These are phyloP conservation scores for Agrotis exclamationis DNA, from an alignment of 2,888 invertebrate genomes.

Conservation along the genomic window DNA sequence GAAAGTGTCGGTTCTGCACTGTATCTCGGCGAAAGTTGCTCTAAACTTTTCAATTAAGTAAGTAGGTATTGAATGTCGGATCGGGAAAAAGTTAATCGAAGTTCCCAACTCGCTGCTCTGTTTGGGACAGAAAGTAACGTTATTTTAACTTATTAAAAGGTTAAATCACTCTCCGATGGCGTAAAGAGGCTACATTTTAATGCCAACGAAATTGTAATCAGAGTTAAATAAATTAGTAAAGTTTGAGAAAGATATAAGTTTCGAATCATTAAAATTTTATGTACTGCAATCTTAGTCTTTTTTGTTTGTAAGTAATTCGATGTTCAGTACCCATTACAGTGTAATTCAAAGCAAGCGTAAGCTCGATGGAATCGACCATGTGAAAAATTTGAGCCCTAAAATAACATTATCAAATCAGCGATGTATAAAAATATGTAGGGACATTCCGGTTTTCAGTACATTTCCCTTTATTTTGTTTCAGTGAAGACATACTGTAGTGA, in stretches of 20 bases:
- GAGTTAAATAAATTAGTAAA: background rate
- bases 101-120: slow-evolving; percentile 66
- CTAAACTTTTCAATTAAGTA: slow-evolving; percentile 80
- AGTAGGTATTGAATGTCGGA: slow-evolving; percentile 75
- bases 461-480: slow-evolving; percentile 42
- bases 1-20: slow-evolving; percentile 56
- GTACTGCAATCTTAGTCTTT: too few species aligned
- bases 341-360: too few species aligned
- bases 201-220: background rate
- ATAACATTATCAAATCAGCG: slow-evolving; percentile 40
- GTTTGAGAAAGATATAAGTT: too few species aligned
- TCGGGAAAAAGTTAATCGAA: slow-evolving; percentile 76
- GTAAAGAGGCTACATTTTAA: slow-evolving; percentile 1
- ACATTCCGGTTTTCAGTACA: slow-evolving; percentile 55
- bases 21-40: slow-evolving; percentile 66
- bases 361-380: slow-evolving; percentile 10
- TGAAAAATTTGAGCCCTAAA: slow-evolving; percentile 14
- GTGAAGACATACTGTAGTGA: slow-evolving; percentile 45
- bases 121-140: slow-evolving; percentile 61
- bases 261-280: too few species aligned
- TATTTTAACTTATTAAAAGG: slow-evolving; percentile 66
- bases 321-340: background rate
- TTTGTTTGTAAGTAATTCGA: background rate
- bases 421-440: slow-evolving; percentile 42
- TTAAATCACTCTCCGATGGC: slow-evolving; percentile 23